Base-by-base conservation (phyloP, 2,797 vertebrate species). In the Picus viridis region DNA sequence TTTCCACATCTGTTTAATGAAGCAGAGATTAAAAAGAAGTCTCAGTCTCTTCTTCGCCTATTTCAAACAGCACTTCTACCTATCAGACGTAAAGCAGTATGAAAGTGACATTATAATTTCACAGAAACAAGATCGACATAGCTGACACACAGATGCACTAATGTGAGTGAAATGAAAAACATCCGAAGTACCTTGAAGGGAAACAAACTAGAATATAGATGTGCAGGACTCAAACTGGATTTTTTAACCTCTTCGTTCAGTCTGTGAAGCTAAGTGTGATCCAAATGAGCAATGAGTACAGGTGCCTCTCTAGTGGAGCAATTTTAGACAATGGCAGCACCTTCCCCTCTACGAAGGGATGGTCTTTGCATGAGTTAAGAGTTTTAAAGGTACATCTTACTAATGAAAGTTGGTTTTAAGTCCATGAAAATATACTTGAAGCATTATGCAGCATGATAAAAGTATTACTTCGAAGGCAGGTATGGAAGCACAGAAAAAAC, bases 1-100 rank as follows among this genome's bases (percentile, higher is more conserved):
- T 97, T 93, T 99, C 99, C 6, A 99, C 96, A 93, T 99, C 99
- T 99, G 96, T 96, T 92, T 83, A 94, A 97, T 32, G 92, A 94
- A 90, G 32, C 62, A 95, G n/a, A 91, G 62, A 85, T 85, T 90
- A 76, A 67, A 86, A 76, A 30, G 20, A 83, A 84, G 18, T 69
- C 47, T 62, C 12, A 7, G n/a, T 41, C 34, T 89, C 24, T 64
- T 71, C n/a, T 85, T 89, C 43, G 77, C 29, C 23, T 56, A 81
- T 79, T 8, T 82, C 36, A 65, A 84, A 79, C 9, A 71, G 13
- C 23, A 74, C 29, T 56, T 83, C 24, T 57, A 72, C n/a, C 16
- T 3, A 6, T 32, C 36, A 39, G 30, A 59, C 29, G 16, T 17
- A 82, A 83, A 62, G 14, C n/a, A 34, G 7, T 22, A 34, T 9